Evolutionary conservation across 92 coral and sea anemone species (phyloP), one percentile per base, ranked within the genome.

Genomic region (Scolanthus callimorphus): DNA sequence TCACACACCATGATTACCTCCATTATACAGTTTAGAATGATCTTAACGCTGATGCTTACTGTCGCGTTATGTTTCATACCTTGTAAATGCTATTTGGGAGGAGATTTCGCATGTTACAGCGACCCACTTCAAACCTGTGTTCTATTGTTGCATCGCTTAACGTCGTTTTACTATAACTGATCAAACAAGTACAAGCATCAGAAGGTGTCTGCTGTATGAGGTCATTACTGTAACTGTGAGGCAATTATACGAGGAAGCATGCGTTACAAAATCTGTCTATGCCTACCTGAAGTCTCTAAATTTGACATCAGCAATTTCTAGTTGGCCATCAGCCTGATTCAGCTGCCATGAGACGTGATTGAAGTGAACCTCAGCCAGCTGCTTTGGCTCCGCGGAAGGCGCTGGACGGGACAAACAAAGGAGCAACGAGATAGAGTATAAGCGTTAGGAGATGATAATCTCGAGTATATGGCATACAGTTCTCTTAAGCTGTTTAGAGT

Each of bases 271-370:
- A n/a, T n/a, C n/a, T n/a, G n/a, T n/a, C n/a, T n/a, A n/a, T n/a
- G n/a, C n/a, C n/a, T n/a, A 92, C 98, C 96, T 92, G 57, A 92
- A 84, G 69, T 92, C 80, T 19, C 65, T 88, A 17, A 92, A 77
- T 13, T 84, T 76, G 24, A 81, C 96, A 17, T 92, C 96, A 34
- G 96, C 98, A 50, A 89, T 88, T 62, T 86, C 94, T 49, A 92
- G 59, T 60, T 92, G 98, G 3, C 98, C 98, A 21, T 88, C 96
- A 11, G 81, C 96, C 62, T 92, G 98, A 58, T 83, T 92, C 6
- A 92, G 80, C 27, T 83, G 89, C 98, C 98, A 92, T 4, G 98
- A 84, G 11, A 85, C 98, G 29, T 92, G 96, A 44, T 88, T 70
- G 48, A 92, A 83, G 62, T 84, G 87, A 50, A 88, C 96, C 53